phyloP scores from a whole-genome alignment of 1,140 invertebrate genomes.

The Penaeus indicus region DNA sequence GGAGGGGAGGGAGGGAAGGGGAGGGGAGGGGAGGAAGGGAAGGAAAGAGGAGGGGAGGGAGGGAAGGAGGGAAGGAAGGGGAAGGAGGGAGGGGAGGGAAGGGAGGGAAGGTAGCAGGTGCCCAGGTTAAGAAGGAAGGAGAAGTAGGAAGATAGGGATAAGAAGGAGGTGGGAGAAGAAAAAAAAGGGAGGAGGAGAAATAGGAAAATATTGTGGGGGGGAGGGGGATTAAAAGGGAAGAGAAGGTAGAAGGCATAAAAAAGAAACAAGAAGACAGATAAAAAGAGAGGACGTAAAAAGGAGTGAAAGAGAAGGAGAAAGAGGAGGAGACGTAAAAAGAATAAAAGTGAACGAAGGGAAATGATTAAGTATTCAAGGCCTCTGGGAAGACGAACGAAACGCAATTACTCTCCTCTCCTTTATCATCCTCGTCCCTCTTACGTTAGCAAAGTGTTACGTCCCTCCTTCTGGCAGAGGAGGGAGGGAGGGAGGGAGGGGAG shows the following conservation, averaged over 20 bases:
- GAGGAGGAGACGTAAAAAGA: background rate
- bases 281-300: background rate
- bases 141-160: background rate
- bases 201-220: background rate
- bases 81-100: background rate
- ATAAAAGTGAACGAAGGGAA: too few relatives aligned
- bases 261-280: background rate
- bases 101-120: background rate
- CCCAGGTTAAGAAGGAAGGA: background rate
- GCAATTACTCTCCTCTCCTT: too few relatives aligned
- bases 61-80: background rate
- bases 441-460: too few relatives aligned
- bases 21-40: background rate
- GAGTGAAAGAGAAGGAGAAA: background rate
- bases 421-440: too few relatives aligned
- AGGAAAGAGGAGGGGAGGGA: background rate
- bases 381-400: too few relatives aligned
- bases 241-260: too few relatives aligned
- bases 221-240: background rate
- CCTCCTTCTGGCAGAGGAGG: too few relatives aligned
- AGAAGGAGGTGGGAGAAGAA: background rate
- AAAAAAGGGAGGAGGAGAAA: too few relatives aligned
- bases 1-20: background rate
- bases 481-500: too few relatives aligned
- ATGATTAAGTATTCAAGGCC: too few relatives aligned